Evolutionary conservation across 2,797 vertebrate species (phyloP).

Genomic region (Nasua narica): DNA sequence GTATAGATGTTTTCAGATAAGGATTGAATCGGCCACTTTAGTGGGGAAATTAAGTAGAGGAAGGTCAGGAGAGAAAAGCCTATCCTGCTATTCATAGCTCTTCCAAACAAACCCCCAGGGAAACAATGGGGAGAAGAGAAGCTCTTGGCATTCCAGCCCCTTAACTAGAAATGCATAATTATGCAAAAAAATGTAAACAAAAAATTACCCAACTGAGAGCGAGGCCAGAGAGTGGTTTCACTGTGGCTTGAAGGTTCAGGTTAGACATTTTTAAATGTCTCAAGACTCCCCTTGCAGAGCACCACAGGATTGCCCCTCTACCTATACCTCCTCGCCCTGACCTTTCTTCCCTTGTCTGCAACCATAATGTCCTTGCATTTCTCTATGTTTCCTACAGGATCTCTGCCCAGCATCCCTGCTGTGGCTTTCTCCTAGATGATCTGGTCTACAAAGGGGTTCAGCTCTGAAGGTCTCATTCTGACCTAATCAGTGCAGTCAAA

Average conservation of each 20-base stretch:
- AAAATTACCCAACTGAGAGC: neutral
- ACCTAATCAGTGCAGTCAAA: neutral
- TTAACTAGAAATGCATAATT: neutral
- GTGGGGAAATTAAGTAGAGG: neutral
- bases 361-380: neutral
- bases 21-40: neutral
- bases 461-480: neutral
- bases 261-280: neutral
- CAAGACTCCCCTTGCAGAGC: neutral
- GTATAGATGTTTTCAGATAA: neutral
- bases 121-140: neutral
- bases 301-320: fast-evolving
- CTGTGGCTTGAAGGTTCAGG: neutral
- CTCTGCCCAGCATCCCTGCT: neutral
- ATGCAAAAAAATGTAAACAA: slow-evolving; percentile 14
- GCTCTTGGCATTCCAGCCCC: neutral
- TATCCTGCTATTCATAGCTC: neutral
- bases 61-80: neutral
- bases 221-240: neutral
- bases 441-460: neutral
- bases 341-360: neutral
- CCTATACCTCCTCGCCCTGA: neutral
- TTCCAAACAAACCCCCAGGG: neutral
- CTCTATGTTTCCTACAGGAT: neutral
- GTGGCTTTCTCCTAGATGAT: neutral